Evolutionary conservation across 2,113 vertebrate species (phyloP).

Genomic region (Egretta garzetta): DNA sequence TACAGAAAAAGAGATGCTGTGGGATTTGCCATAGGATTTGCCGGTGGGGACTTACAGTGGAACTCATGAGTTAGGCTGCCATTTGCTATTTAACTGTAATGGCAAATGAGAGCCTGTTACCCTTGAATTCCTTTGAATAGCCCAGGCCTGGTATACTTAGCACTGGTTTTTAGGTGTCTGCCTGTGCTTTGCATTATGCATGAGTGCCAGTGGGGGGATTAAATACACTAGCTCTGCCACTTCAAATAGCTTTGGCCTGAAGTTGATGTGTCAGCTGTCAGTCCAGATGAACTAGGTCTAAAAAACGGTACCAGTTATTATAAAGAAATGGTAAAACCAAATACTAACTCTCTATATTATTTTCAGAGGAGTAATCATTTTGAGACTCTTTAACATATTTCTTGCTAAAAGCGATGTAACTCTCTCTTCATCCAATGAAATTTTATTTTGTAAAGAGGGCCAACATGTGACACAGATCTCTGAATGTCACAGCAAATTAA

Average conservation of each 20-base stretch:
- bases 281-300: constrained; percentile 20
- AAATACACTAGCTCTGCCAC: constrained; percentile 45
- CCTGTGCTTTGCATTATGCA: constrained; percentile 41
- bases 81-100: neutral
- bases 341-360: neutral
- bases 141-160: neutral
- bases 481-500: neutral
- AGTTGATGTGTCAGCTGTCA: constrained; percentile 61
- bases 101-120: neutral
- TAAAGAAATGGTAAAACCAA: neutral
- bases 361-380: neutral
- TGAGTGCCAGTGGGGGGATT: constrained; percentile 12
- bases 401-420: neutral
- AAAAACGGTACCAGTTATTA: neutral
- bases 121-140: constrained; percentile 43
- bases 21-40: neutral
- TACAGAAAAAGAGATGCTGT: neutral
- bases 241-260: constrained; percentile 36
- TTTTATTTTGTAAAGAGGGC: neutral
- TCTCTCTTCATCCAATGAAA: neutral
- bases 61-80: neutral
- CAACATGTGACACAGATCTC: neutral
- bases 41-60: neutral
- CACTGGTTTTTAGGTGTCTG: neutral
- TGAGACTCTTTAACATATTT: neutral